Conservation (phyloP, 2,888 invertebrate species). For the Stenichneumon culpator region DNA sequence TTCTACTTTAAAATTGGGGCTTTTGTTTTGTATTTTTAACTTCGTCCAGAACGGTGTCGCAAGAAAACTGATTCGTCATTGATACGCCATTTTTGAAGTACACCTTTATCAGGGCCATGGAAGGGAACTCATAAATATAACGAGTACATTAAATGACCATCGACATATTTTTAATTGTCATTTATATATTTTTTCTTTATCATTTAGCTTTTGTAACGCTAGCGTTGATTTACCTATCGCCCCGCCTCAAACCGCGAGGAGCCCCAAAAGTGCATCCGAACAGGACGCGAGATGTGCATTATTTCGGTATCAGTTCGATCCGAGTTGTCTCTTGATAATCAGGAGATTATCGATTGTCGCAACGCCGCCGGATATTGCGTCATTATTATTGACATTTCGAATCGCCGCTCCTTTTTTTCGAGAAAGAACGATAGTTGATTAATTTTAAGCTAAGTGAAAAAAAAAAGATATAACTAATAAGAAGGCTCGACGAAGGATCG, state of each 20-base stretch:
- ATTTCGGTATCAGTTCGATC: conserved; percentile 5
- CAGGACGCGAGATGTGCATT: conserved; percentile 38
- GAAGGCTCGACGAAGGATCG: conserved; percentile 57
- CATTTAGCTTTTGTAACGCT: conserved; percentile 45
- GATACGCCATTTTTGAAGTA: too few species aligned
- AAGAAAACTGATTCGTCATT: too few species aligned
- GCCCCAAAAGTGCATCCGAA: conserved; percentile 27
- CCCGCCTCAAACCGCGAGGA: neutral
- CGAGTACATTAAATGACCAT: neutral
- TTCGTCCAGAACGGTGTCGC: too few species aligned
- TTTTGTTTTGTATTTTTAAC: too few species aligned
- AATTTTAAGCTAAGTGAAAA: neutral
- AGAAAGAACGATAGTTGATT: neutral
- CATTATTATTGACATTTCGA: neutral
- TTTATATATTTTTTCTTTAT: conserved; percentile 14
- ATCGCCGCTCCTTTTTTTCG: neutral
- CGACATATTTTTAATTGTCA: neutral
- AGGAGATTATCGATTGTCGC: neutral
- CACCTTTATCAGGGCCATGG: too few species aligned
- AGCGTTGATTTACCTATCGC: conserved; percentile 22
- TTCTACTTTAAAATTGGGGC: too few species aligned
- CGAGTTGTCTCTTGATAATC: neutral
- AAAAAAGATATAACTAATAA: conserved; percentile 2
- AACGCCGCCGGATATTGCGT: neutral
- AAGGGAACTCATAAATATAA: neutral